Percentiles rank a stretch among this genome's conserved stretches.
phyloP scores from a whole-genome alignment of 1,140 invertebrate species.

The Papilio machaon region DNA sequence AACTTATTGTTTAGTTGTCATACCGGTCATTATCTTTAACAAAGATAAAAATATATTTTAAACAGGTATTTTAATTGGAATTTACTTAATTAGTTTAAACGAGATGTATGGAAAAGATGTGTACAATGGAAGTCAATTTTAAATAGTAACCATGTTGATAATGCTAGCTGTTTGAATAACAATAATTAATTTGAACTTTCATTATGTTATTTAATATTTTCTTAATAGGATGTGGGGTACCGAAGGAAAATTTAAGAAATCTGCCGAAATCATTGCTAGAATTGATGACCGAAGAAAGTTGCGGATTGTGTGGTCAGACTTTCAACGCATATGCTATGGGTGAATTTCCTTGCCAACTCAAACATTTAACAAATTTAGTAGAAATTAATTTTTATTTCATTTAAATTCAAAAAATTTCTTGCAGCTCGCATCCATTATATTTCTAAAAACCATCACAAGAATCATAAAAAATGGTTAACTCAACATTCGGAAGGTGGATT shows the following conservation, averaged over 20 bases:
- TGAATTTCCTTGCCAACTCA: constrained; percentile 49
- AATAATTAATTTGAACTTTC: background rate
- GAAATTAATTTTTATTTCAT: constrained; percentile 25
- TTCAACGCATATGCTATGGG: constrained; percentile 57
- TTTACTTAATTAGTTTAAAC: too few species aligned
- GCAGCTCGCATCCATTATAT: constrained; percentile 70
- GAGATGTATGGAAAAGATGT: too few species aligned
- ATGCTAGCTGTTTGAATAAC: too few species aligned
- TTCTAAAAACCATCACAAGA: constrained; percentile 69
- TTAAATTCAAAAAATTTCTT: constrained; percentile 50
- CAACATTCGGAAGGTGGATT: constrained; percentile 46
- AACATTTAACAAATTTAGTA: background rate
- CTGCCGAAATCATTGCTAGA: constrained; percentile 54
- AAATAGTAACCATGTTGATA: too few species aligned
- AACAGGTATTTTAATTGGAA: too few species aligned
- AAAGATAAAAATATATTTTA: too few species aligned
- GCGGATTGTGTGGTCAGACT: constrained; percentile 57
- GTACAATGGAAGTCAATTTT: too few species aligned
- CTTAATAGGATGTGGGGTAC: constrained; percentile 63
- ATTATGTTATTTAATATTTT: constrained; percentile 29
- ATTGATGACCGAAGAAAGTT: constrained; percentile 57
- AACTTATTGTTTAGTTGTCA: too few species aligned
- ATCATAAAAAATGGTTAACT: constrained; percentile 65
- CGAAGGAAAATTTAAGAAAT: constrained; percentile 55
- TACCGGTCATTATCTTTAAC: too few species aligned